Base-by-base conservation (phyloP, 23 tunicate species). In the Oikopleura albicans region DNA sequence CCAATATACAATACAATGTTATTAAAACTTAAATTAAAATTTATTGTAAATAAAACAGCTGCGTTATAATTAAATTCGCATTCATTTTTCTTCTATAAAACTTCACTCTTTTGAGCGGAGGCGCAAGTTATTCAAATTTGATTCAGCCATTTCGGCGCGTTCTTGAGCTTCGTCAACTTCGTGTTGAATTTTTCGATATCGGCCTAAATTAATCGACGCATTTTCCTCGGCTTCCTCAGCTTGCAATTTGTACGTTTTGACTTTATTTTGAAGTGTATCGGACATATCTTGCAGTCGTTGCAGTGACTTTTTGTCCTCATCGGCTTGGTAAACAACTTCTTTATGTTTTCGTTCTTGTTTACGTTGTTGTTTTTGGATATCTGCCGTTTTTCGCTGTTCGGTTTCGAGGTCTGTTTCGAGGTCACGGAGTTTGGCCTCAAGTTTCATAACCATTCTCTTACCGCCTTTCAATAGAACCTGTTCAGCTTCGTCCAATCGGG, bases 201-300 rank as follows among this genome's bases (percentile, higher is more conserved):
- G 57, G 1, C 39, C 84, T 40, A 86, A 39, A 49, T 86, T 86
- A 8, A 85, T 56, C 39, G 85, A 83, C 22, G 88, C 86, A 41
- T 86, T 85, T 84, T 86, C 94, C 86, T 90, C 94, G 1, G 85
- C 49, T 87, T 89, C 41, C 75, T 90, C 90, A 27, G 84, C 85
- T 84, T 90, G 90, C 66, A 90, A 40, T 83, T 87, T 90, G 86
- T 86, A 86, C 0, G 86, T 40, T 41, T 79, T 84, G 38, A 87
- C 83, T 75, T 89, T 88, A 28, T 76, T 83, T 40, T 87, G 88
- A 40, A 87, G 84, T 83, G 85, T 90, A 40, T 40, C 36, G n/a
- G 49, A 41, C 22, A 79, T n/a, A 85, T 76, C 84, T 40, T 86
- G 88, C 79, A 86, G 38, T 34, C 84, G 88, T 40, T 83, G 38